These are phyloP conservation scores for Pseudochirops corinnae DNA, from an alignment of 2,797 vertebrate species.

Conservation along the genomic window DNA sequence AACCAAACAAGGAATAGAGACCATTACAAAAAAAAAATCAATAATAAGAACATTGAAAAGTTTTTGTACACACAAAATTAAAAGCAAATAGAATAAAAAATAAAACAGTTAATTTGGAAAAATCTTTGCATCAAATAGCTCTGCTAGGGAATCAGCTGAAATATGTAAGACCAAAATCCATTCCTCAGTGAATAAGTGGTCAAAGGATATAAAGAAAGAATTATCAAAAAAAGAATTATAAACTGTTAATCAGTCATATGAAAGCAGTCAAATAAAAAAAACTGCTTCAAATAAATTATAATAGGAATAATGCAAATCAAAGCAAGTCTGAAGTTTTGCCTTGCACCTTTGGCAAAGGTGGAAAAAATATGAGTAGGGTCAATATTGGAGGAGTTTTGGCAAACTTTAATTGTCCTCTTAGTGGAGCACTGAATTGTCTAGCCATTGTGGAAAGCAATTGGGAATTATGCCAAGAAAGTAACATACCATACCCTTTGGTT, in stretches of 20 bases:
- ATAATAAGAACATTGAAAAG: background rate
- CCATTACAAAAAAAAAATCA: background rate
- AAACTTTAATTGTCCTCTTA: background rate
- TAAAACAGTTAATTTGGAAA: background rate
- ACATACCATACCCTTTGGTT: background rate
- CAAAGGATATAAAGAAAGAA: background rate
- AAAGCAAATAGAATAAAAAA: background rate
- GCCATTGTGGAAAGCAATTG: background rate
- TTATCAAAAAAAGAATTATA: background rate
- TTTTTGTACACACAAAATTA: background rate
- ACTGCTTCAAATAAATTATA: background rate
- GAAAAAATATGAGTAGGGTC: background rate
- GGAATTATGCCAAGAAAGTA: background rate
- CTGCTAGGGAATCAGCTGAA: background rate
- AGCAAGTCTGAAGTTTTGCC: background rate
- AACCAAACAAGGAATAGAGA: background rate
- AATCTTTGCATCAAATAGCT: background rate
- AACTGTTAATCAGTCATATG: background rate
- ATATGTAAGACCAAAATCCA: background rate
- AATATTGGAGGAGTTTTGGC: background rate
- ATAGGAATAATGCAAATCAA: background rate
- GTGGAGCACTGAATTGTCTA: background rate
- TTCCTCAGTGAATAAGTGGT: background rate
- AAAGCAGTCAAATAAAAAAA: background rate
- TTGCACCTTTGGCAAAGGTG: background rate